Evolutionary conservation across 2,888 invertebrate species (phyloP).

Genomic region (Lutraria lutraria): DNA sequence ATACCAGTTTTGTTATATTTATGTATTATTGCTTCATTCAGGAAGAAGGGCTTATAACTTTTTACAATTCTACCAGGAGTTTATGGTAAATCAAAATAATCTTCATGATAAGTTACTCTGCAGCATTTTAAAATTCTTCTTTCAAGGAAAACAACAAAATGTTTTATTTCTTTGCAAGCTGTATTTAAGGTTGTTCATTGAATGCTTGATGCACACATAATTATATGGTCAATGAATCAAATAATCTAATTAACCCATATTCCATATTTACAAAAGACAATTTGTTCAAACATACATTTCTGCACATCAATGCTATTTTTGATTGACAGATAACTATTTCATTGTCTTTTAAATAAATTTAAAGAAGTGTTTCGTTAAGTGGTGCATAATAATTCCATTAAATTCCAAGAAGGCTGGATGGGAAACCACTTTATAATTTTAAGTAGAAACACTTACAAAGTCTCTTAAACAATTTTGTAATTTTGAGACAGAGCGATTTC

Average conservation of each 20-base stretch:
- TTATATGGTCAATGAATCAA: too few species aligned
- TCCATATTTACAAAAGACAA: background rate
- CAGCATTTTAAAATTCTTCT: too few species aligned
- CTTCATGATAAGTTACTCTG: too few species aligned
- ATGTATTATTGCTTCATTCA: too few species aligned
- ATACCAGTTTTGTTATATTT: too few species aligned
- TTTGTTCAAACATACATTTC: conserved; percentile 3
- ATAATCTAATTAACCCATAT: background rate
- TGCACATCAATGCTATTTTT: background rate
- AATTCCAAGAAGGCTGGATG: background rate
- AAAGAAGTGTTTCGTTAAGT: background rate
- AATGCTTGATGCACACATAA: too few species aligned
- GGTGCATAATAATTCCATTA: conserved; percentile 15
- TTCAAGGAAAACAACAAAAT: too few species aligned
- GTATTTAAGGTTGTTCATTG: too few species aligned
- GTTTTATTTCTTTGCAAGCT: too few species aligned
- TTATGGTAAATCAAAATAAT: too few species aligned
- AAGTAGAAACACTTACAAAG: background rate
- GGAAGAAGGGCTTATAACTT: too few species aligned
- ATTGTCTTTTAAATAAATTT: background rate
- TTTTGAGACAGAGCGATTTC: background rate
- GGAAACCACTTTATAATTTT: background rate
- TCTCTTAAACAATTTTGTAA: background rate
- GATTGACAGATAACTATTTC: background rate
- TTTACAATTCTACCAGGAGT: too few species aligned